phyloP scores from a whole-genome alignment of 1,140 invertebrate species.

The Mya arenaria region DNA sequence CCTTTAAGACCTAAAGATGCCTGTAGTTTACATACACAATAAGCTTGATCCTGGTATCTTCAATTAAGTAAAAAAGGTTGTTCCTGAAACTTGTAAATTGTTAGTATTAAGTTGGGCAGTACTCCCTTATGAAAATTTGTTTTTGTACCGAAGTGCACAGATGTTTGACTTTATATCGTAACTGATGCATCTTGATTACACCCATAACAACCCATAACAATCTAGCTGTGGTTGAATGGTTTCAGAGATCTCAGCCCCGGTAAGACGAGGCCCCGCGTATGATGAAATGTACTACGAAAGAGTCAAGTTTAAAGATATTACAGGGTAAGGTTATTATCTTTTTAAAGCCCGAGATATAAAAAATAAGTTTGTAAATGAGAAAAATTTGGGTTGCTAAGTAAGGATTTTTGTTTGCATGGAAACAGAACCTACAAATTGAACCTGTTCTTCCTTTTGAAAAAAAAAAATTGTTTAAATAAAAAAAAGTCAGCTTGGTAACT shows the following conservation, averaged over 20 bases:
- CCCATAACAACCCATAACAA: too few relatives aligned
- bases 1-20: too few relatives aligned
- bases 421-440: background rate
- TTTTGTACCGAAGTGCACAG: too few relatives aligned
- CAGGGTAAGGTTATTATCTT: slow-evolving; percentile 12
- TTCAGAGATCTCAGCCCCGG: slow-evolving; percentile 29
- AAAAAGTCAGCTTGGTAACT: background rate
- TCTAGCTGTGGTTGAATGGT: background rate
- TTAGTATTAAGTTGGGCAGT: too few relatives aligned
- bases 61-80: too few relatives aligned
- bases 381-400: background rate
- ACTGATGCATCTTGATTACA: too few relatives aligned
- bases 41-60: too few relatives aligned
- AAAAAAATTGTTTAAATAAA: background rate
- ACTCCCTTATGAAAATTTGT: too few relatives aligned
- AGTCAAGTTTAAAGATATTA: slow-evolving; percentile 40
- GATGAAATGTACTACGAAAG: slow-evolving; percentile 24
- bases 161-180: too few relatives aligned
- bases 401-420: background rate
- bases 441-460: background rate
- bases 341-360: background rate
- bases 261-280: slow-evolving; percentile 26
- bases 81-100: too few relatives aligned
- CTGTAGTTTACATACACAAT: too few relatives aligned
- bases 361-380: background rate